phyloP scores from a whole-genome alignment of 1,140 invertebrate species.

The Cylas formicarius region DNA sequence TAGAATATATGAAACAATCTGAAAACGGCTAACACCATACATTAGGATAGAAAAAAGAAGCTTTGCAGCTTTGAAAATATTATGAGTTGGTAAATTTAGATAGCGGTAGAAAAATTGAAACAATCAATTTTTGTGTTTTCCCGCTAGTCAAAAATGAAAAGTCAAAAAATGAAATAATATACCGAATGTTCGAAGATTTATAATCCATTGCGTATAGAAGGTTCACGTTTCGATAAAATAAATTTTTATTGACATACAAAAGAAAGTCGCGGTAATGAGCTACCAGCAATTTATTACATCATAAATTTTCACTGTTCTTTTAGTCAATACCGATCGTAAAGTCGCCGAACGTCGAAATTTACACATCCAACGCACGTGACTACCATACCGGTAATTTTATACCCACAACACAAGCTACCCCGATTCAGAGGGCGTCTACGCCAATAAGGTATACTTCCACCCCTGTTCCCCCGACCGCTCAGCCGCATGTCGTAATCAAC shows the following conservation, averaged over 20 bases:
- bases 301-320: not conserved
- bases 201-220: too few relatives aligned
- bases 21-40: too few relatives aligned
- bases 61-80: too few relatives aligned
- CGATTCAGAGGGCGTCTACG: not conserved
- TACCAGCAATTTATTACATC: too few relatives aligned
- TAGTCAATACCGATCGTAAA: not conserved
- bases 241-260: not conserved
- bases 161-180: too few relatives aligned
- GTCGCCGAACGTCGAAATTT: conserved; percentile 20
- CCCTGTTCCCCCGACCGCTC: conserved; percentile 5
- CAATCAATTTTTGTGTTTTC: too few relatives aligned
- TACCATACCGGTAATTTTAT: conserved; percentile 10
- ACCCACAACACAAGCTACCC: conserved; percentile 4
- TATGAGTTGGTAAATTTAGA: too few relatives aligned
- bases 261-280: not conserved
- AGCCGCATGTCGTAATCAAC: conserved; percentile 5
- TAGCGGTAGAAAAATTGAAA: too few relatives aligned
- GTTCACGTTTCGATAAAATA: not conserved
- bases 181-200: too few relatives aligned
- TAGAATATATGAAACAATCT: too few relatives aligned
- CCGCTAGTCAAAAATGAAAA: too few relatives aligned
- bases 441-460: conserved; percentile 12
- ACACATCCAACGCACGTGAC: conserved; percentile 19
- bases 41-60: too few relatives aligned